phyloP scores from a whole-genome alignment of 2,797 vertebrate genomes.

The Anguilla pacifica region DNA sequence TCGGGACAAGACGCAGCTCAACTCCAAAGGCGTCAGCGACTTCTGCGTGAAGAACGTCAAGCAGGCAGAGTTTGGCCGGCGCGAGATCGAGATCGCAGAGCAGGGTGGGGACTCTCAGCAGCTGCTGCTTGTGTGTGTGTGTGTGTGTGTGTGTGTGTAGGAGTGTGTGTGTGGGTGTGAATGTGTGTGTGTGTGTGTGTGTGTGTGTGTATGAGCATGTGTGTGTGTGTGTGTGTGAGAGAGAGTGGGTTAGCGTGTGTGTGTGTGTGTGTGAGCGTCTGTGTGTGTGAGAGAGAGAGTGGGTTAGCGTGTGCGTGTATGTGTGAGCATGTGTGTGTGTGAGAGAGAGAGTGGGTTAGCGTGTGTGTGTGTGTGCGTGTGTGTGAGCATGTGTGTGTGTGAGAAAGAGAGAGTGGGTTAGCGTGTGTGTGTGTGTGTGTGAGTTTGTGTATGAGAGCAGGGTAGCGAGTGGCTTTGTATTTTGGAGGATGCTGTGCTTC shows the following conservation, averaged over 20 bases:
- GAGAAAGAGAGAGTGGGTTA: too few species aligned
- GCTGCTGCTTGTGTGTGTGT: neutral
- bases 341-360: too few species aligned
- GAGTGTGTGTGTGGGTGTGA: neutral
- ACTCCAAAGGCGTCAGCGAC: conserved; percentile 92
- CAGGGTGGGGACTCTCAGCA: conserved; percentile 77
- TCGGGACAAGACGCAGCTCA: conserved; percentile 93
- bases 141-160: neutral
- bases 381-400: neutral
- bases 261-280: neutral
- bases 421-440: too few species aligned
- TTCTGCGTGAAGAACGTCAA: conserved; percentile 99
- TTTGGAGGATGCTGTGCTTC: too few species aligned
- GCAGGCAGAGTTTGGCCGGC: conserved; percentile 94
- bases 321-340: too few species aligned
- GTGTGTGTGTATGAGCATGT: neutral
- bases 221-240: neutral
- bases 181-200: neutral
- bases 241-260: neutral
- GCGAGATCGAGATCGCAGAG: conserved; percentile 97
- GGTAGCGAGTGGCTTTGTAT: too few species aligned
- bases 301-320: neutral
- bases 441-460: neutral
- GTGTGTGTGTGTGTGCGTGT: neutral
- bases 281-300: neutral